phyloP scores from a whole-genome alignment of 2,888 invertebrate genomes.

The Athripsodes cinereus region DNA sequence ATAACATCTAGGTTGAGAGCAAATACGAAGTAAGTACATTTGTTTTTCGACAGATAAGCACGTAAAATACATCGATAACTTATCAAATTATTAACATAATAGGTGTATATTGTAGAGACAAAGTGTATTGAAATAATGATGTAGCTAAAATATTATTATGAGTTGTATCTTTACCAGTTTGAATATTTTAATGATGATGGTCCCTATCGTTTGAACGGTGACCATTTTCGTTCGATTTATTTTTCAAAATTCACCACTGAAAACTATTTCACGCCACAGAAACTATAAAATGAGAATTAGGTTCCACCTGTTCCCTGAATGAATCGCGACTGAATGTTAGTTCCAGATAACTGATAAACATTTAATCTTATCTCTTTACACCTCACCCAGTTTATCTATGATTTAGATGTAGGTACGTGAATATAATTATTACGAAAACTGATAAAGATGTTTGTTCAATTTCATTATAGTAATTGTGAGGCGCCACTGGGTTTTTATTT shows the following conservation, averaged over 20 bases:
- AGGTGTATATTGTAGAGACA: too few species aligned
- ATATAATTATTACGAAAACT: background rate
- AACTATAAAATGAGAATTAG: background rate
- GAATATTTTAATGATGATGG: slow-evolving; percentile 72
- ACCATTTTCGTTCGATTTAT: slow-evolving; percentile 55
- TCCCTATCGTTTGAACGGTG: slow-evolving; percentile 73
- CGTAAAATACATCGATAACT: too few species aligned
- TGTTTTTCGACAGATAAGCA: too few species aligned
- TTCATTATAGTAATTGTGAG: too few species aligned
- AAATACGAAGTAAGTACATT: too few species aligned
- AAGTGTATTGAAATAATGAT: too few species aligned
- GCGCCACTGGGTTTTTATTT: too few species aligned
- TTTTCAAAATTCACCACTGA: background rate
- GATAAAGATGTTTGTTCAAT: background rate
- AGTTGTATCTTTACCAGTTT: slow-evolving; percentile 60
- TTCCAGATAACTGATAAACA: too few species aligned
- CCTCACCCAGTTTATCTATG: slow-evolving; percentile 1
- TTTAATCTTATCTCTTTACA: background rate
- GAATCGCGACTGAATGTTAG: background rate
- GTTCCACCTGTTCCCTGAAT: background rate
- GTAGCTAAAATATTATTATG: background rate
- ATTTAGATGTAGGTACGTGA: too few species aligned
- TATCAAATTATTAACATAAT: too few species aligned
- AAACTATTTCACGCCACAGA: background rate
- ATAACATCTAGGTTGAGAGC: too few species aligned